These are phyloP conservation scores for Tachystola acroxantha DNA, from an alignment of 2,888 invertebrate genomes.

Conservation along the genomic window DNA sequence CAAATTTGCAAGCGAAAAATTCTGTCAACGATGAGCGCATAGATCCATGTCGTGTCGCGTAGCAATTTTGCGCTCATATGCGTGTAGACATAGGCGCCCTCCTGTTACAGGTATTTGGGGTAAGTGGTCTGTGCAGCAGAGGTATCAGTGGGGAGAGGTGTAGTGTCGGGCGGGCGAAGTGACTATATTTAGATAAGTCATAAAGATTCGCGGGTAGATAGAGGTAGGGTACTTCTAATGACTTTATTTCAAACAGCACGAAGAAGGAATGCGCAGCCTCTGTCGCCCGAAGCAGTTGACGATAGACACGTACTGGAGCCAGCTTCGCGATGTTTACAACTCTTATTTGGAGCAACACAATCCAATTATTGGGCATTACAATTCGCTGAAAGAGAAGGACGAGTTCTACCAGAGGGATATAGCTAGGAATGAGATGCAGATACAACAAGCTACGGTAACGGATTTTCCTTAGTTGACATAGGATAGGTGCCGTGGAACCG, in stretches of 20 bases:
- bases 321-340: conserved; percentile 55
- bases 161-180: too few relatives aligned
- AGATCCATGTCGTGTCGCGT: too few relatives aligned
- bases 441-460: conserved; percentile 55
- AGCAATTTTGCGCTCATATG: too few relatives aligned
- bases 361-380: conserved; percentile 65
- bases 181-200: too few relatives aligned
- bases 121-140: too few relatives aligned
- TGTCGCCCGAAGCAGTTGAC: conserved; percentile 59
- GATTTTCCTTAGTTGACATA: background rate
- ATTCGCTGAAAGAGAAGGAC: conserved; percentile 59
- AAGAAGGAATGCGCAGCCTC: conserved; percentile 59
- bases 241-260: conserved; percentile 39
- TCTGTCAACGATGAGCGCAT: too few relatives aligned
- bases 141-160: too few relatives aligned
- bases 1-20: too few relatives aligned
- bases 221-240: too few relatives aligned
- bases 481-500: background rate
- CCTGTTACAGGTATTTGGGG: too few relatives aligned
- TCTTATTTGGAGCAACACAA: conserved; percentile 56
- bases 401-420: conserved; percentile 75
- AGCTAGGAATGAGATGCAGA: conserved; percentile 51
- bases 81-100: too few relatives aligned
- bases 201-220: too few relatives aligned
- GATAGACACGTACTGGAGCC: conserved; percentile 56